Evolutionary conservation across 2,113 vertebrate genomes (phyloP), one percentile per base, ranked within the genome.

Genomic region (Sinocyclocheilus anophthalmus): DNA sequence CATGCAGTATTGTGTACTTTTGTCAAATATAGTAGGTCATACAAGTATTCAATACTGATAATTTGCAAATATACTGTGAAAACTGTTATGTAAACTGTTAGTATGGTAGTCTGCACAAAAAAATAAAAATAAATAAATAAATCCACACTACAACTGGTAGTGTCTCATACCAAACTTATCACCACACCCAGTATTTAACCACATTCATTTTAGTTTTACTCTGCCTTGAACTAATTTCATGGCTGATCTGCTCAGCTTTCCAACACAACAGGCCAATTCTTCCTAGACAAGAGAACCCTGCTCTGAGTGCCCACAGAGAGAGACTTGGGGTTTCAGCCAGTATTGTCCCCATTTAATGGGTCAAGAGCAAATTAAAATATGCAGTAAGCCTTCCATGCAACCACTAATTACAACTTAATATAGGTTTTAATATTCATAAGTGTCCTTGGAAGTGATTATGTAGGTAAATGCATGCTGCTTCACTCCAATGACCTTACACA

Each of bases 151-250:
- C 57, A 59, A n/a, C 20, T 59, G 57, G 57, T 22, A 9, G 2
- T 59, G 57, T n/a, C 20, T 59, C 33, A 59, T 12, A 48, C 39
- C 75, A 67, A 69, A 76, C 70, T 45, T 63, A 69, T 78, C 48
- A 87, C 81, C 53, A 42, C 5, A 65, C 57, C 81, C 72, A 79
- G 83, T 88, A 85, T 89, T 91, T 90, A 92, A 92, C 65, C 86
- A 88, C 85, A 90, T 89, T 90, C 88, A 87, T 84, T 89, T 85
- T 89, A 79, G 77, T 67, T 84, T 83, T 82, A 79, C 79, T 87
- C 3, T 76, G n/a, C 79, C 86, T 90, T 90, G 72, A 93, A 90
- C 89, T 89, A 93, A 93, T 94, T 93, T 95, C 93, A 94, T 93
- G 92, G 90, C 85, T 93, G 91, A 92, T 90, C 90, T 93, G 88